These are phyloP conservation scores for Nemapogon koenigi DNA, from an alignment of 2,888 invertebrate genomes.

Conservation along the genomic window DNA sequence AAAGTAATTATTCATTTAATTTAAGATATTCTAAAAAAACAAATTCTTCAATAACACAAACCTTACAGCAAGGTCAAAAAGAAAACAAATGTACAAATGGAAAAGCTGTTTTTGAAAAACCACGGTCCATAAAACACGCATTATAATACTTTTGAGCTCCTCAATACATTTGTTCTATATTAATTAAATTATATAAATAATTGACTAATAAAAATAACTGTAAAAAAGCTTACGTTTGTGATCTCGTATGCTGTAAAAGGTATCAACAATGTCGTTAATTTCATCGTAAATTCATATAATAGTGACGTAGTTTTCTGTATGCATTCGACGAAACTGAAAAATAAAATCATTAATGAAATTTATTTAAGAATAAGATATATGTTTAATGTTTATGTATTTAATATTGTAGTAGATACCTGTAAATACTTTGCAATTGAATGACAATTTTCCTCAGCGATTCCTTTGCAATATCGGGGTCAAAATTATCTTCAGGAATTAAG, in stretches of 20 bases:
- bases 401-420: not conserved
- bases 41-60: no score
- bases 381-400: no score
- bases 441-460: not conserved
- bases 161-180: no score
- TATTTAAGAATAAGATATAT: no score
- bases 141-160: no score
- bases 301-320: conserved; percentile 1
- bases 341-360: no score
- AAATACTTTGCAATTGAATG: conserved; percentile 6
- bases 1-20: not conserved
- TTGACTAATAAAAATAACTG: no score
- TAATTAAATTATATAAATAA: no score
- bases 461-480: not conserved
- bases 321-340: conserved; percentile 4
- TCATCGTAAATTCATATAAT: conserved; percentile 6
- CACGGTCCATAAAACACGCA: no score
- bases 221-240: not conserved
- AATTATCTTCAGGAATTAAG: not conserved
- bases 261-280: conserved; percentile 2
- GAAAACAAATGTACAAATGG: no score
- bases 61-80: no score
- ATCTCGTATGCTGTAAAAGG: conserved; percentile 6
- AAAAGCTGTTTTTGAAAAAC: no score
- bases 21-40: not conserved